Conservation (phyloP, 1,140 invertebrate species). For the Drosophila obscura region DNA sequence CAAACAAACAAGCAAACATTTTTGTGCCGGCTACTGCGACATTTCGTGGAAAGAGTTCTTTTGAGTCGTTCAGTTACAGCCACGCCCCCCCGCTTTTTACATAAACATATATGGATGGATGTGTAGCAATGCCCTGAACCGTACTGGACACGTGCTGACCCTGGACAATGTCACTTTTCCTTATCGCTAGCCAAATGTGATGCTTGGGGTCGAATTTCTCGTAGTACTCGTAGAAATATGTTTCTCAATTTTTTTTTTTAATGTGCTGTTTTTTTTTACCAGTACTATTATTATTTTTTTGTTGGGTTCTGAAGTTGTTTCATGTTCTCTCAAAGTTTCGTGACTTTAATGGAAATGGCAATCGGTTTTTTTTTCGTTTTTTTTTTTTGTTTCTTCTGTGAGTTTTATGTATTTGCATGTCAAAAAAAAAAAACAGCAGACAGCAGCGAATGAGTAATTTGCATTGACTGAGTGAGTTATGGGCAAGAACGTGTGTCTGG, state of each 20-base stretch:
- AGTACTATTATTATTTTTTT: conserved; percentile 6
- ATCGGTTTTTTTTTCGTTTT: conserved; percentile 34
- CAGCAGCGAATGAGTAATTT: conserved; percentile 14
- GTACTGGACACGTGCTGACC: conserved; percentile 57
- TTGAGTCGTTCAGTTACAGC: not conserved
- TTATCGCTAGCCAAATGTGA: conserved; percentile 54
- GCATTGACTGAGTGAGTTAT: conserved; percentile 41
- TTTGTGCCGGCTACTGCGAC: conserved; percentile 39
- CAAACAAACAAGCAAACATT: conserved; percentile 49
- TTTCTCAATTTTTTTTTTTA: conserved; percentile 35
- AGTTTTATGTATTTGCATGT: conserved; percentile 35
- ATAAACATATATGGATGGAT: not conserved
- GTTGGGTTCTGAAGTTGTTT: conserved; percentile 25
- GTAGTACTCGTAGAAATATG: conserved; percentile 21
- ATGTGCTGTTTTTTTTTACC: conserved; percentile 27
- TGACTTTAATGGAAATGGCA: conserved; percentile 63
- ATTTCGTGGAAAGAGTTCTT: conserved; percentile 21
- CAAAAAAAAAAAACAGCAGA: not conserved
- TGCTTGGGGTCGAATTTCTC: conserved; percentile 61
- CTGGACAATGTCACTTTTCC: conserved; percentile 72
- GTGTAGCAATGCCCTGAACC: conserved; percentile 9
- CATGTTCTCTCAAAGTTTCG: conserved; percentile 45
- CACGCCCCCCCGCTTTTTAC: not conserved
- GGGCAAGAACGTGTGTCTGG: conserved; percentile 1
- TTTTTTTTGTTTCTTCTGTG: conserved; percentile 17